These are phyloP conservation scores for Ailurus styani DNA, from an alignment of 2,113 vertebrate genomes.

Conservation along the genomic window DNA sequence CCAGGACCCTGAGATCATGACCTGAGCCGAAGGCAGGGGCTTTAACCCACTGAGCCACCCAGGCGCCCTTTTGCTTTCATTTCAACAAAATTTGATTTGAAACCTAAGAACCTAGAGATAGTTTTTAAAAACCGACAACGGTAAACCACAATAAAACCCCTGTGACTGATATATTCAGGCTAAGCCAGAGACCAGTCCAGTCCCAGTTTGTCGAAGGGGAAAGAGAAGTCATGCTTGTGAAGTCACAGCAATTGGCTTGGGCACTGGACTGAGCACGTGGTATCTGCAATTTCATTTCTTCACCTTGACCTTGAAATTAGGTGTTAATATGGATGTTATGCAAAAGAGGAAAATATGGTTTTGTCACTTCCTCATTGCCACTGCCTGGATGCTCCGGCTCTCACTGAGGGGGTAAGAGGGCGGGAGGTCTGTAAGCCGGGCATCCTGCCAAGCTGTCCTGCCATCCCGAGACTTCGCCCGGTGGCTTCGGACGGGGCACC, in stretches of 20 bases:
- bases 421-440: not conserved
- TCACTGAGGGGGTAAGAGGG: not conserved
- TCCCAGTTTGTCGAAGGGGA: not conserved
- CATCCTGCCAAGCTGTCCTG: no score
- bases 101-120: not conserved
- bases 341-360: not conserved
- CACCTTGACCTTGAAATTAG: not conserved
- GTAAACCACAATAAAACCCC: not conserved
- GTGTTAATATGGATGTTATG: not conserved
- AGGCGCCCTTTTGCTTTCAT: not conserved
- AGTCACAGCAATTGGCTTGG: not conserved
- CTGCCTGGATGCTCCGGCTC: not conserved
- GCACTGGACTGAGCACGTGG: not conserved
- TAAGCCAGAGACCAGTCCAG: not conserved
- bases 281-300: not conserved
- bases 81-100: not conserved
- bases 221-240: not conserved
- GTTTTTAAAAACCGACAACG: not conserved
- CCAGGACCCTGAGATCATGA: no score
- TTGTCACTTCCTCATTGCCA: not conserved
- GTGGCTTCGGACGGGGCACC: not conserved
- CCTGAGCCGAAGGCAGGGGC: no score
- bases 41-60: no score
- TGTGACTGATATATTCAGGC: not conserved
- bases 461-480: not conserved